Evolutionary conservation across 2,113 vertebrate species (phyloP), one percentile per base, ranked within the genome.

Genomic region (Psettodes erumei): DNA sequence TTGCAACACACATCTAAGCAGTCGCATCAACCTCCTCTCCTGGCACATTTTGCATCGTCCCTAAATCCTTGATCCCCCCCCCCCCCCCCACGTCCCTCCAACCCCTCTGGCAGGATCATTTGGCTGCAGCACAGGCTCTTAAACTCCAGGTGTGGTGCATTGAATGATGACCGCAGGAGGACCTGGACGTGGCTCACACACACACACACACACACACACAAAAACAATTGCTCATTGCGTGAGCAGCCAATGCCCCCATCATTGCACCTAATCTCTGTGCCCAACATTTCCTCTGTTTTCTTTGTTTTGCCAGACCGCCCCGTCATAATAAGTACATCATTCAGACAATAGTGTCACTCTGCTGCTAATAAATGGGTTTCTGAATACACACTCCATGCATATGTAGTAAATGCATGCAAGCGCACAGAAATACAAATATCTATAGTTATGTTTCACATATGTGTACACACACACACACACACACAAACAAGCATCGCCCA

Each of bases 121-220:
- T 89, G 81, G 79, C 73, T 15, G 5, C 61, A 74, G 61, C 76
- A 78, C 28, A 13, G 65, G 55, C 77, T 77, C 63, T 71, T 69
- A 67, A 48, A 75, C 61, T 84, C 79, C 81, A 88, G 82, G 75
- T 82, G 85, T 40, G 75, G 25, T 47, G 76, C 72, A 50, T 9
- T 83, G 72, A 87, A 82, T 84, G 67, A 85, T 79, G 66, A 75
- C 80, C 69, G 32, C 43, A 40, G 50, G 65, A 77, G 68, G 47
- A 62, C 23, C 23, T 15, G 60, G 27, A 72, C 40, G 47, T 40
- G n/a, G 28, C 45, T n/a, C 38, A 25, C 60, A 68, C 47, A 70
- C 65, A 43, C 42, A 55, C 47, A 71, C 66, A 78, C 67, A 65
- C 40, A 51, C 25, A 51, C 47, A 33, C 53, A 76, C 54, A 75